Percentiles rank a stretch among this genome's conserved stretches.
These are phyloP conservation scores for Myotis brandtii DNA, from an alignment of 2,113 vertebrate genomes.

Conservation along the genomic window DNA sequence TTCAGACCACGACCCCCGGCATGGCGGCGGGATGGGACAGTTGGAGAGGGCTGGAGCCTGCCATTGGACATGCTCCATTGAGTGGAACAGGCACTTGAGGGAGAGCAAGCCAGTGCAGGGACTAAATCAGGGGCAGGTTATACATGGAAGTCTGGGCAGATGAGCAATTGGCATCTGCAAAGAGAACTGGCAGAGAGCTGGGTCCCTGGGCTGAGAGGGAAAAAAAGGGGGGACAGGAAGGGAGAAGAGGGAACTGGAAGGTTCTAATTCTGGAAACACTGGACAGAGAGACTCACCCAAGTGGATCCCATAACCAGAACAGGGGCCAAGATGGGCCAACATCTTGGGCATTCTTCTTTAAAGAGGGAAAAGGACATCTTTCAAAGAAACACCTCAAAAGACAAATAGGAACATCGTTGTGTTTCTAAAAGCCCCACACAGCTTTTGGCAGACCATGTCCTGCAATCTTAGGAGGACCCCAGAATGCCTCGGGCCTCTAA, in stretches of 20 bases:
- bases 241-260: not conserved
- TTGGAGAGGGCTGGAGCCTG: not conserved
- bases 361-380: not conserved
- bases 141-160: not conserved
- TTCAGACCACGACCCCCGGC: not conserved
- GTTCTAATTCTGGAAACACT: not conserved
- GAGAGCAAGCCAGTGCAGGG: not conserved
- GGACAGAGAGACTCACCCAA: not conserved
- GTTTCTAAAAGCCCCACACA: not conserved
- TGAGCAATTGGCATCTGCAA: not conserved
- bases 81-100: not conserved
- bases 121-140: not conserved
- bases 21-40: not conserved
- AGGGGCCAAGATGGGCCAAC: not conserved
- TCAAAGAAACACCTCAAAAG: not conserved
- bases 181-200: not conserved
- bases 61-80: accelerated
- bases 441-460: not conserved
- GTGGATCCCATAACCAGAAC: not conserved
- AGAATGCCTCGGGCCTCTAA: not conserved
- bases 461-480: not conserved
- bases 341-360: not conserved
- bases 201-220: not conserved
- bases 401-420: not conserved
- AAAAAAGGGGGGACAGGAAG: not conserved